Conservation (phyloP, 2,797 vertebrate genomes). For the Macrochelys suwanniensis region DNA sequence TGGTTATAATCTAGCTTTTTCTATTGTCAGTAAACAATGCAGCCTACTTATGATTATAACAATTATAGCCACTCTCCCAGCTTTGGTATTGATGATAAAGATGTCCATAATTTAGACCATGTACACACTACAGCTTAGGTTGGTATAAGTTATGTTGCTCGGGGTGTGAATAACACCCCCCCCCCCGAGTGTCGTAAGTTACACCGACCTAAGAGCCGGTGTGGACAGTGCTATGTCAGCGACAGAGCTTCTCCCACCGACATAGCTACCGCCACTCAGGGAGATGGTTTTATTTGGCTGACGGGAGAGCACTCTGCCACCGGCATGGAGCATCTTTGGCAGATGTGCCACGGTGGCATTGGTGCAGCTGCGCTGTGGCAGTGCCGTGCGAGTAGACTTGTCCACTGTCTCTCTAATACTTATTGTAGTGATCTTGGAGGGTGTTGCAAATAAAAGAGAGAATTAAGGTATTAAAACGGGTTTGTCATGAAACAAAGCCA, state of each 20-base stretch:
- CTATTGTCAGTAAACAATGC: not conserved
- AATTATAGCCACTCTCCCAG: not conserved
- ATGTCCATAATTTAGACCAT: not conserved
- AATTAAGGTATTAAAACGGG: not conserved
- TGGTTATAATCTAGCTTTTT: not conserved
- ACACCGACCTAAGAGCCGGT: not conserved
- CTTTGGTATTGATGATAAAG: fast-evolving
- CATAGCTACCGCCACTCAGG: not conserved
- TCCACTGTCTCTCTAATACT: not conserved
- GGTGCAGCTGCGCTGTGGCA: not conserved
- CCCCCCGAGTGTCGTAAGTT: not conserved
- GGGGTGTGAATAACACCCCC: not conserved
- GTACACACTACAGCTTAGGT: not conserved
- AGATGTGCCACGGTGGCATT: not conserved
- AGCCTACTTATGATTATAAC: not conserved
- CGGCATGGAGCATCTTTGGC: not conserved
- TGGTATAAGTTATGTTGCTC: not conserved
- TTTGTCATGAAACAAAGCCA: not conserved
- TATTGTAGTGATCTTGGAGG: not conserved
- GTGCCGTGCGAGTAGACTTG: not conserved
- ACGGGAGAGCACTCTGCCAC: not conserved
- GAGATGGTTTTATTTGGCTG: not conserved
- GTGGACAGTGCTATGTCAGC: not conserved
- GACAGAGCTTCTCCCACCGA: not conserved
- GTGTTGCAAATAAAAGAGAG: not conserved